These are phyloP conservation scores for Colaptes auratus DNA, from an alignment of 2,113 vertebrate genomes.

Conservation along the genomic window DNA sequence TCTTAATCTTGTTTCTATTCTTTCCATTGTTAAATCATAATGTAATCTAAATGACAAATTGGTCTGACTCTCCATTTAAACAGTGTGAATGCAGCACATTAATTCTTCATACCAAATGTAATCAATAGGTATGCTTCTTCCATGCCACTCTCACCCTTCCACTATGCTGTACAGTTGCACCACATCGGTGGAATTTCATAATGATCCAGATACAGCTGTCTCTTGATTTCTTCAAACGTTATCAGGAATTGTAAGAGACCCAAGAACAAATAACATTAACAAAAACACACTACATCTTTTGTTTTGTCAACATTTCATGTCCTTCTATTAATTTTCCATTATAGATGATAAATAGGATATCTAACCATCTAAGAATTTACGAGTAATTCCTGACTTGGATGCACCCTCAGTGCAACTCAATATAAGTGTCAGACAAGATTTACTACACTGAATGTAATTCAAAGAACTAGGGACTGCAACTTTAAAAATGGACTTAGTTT, in stretches of 20 bases:
- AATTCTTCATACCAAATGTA: slow-evolving; percentile 1
- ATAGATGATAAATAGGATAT: background rate
- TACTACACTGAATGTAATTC: background rate
- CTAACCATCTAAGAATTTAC: background rate
- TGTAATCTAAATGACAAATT: slow-evolving; percentile 54
- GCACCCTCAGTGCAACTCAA: background rate
- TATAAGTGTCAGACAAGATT: background rate
- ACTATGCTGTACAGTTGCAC: background rate
- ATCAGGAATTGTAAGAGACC: background rate
- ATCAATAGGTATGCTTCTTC: background rate
- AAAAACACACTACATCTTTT: background rate
- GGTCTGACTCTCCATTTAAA: slow-evolving; percentile 14
- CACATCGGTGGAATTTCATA: background rate
- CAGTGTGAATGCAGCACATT: slow-evolving; percentile 20
- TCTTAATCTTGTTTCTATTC: slow-evolving; percentile 33
- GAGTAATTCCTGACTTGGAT: background rate
- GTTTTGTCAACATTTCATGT: background rate
- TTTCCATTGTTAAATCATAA: slow-evolving; percentile 12
- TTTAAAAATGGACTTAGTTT: background rate
- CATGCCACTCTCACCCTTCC: slow-evolving; percentile 21
- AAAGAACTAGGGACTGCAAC: background rate
- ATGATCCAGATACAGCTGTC: background rate
- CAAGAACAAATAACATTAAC: background rate
- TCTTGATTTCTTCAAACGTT: background rate
- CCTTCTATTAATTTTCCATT: background rate